A percentile compares a stretch with the other conserved stretches of the same genome.
Evolutionary conservation across 2,888 invertebrate genomes (phyloP).

Genomic region (Leptothorax acervorum): DNA sequence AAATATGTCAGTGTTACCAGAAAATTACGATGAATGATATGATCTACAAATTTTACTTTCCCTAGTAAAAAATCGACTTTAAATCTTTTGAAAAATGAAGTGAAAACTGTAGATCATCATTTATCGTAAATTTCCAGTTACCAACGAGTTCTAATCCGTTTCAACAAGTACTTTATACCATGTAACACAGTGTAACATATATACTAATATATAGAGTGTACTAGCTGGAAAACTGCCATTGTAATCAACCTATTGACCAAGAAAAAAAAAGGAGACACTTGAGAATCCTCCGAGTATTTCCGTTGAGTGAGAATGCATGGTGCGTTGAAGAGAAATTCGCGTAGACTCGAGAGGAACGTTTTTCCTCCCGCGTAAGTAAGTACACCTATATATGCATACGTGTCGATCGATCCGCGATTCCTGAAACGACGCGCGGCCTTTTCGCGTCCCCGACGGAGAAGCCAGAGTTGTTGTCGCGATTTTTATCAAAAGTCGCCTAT

Average conservation of each 20-base stretch:
- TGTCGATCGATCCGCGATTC: not conserved
- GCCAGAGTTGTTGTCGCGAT: not conserved
- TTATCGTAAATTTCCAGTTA: too few relatives aligned
- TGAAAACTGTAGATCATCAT: too few relatives aligned
- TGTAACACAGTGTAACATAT: too few relatives aligned
- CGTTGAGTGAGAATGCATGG: not conserved
- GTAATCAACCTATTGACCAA: not conserved
- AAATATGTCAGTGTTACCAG: too few relatives aligned
- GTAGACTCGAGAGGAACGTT: not conserved
- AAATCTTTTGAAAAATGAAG: too few relatives aligned
- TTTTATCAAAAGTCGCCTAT: slow-evolving; percentile 27
- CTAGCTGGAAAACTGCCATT: too few relatives aligned
- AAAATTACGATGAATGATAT: too few relatives aligned
- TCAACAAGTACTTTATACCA: too few relatives aligned
- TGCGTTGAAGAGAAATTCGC: not conserved
- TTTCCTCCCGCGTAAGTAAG: not conserved
- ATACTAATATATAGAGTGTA: too few relatives aligned
- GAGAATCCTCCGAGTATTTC: not conserved
- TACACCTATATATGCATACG: not conserved
- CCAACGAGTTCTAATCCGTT: too few relatives aligned
- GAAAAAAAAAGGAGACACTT: not conserved
- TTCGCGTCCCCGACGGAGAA: not conserved
- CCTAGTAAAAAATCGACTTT: too few relatives aligned
- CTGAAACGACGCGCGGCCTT: not conserved
- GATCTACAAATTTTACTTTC: too few relatives aligned